Conservation (phyloP, 1,140 invertebrate genomes). For the Pissodes strobi region DNA sequence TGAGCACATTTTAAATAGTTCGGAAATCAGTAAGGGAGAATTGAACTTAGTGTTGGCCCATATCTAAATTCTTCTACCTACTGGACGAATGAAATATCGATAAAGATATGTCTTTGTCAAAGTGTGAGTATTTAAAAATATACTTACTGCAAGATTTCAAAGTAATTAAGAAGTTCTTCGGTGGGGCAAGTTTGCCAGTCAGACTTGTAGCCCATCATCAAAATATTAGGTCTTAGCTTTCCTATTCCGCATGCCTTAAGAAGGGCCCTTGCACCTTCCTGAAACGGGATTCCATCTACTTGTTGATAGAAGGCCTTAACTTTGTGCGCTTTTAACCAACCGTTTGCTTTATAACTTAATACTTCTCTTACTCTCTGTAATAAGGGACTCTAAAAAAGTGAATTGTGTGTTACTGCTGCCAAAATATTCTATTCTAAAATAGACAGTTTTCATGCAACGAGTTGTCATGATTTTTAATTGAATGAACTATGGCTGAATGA, state of each 20-base stretch:
- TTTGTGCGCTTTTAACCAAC: conserved; percentile 83
- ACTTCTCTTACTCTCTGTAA: conserved; percentile 57
- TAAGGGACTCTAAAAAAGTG: conserved; percentile 43
- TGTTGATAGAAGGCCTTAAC: conserved; percentile 91
- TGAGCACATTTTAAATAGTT: no score
- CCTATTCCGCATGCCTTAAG: conserved; percentile 84
- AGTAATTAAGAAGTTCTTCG: conserved; percentile 80
- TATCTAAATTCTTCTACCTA: no score
- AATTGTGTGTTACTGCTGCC: not conserved
- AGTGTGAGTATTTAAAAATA: no score
- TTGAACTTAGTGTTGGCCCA: no score
- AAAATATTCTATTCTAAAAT: not conserved
- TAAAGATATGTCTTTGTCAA: no score
- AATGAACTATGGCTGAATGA: no score
- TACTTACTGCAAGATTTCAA: conserved; percentile 90
- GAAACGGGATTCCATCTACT: conserved; percentile 78
- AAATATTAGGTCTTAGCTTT: conserved; percentile 87
- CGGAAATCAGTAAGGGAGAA: no score
- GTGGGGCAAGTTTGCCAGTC: conserved; percentile 81
- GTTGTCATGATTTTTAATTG: no score
- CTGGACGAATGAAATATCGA: no score
- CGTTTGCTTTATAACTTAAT: conserved; percentile 66
- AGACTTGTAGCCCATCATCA: conserved; percentile 90
- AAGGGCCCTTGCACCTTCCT: conserved; percentile 72
- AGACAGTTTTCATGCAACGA: no score